Evolutionary conservation across 2,888 invertebrate species (phyloP), one percentile per base, ranked within the genome.

Genomic region (Leucophenga maculata): DNA sequence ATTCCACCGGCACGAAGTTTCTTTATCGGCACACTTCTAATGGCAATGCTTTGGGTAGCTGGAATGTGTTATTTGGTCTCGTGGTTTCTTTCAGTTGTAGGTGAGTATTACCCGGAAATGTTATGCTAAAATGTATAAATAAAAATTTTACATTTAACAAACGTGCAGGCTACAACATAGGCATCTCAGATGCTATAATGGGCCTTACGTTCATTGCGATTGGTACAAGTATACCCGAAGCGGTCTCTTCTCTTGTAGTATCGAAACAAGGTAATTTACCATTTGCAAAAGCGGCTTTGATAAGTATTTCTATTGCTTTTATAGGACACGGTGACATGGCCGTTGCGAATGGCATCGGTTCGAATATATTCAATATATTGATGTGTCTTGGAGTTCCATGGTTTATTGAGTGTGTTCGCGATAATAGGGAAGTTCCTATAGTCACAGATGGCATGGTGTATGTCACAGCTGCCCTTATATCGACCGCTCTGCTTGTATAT

Each of bases 331-430:
- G 78, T 6, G 68, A 62, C 57, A 80, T 81, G 77, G 95, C 94
- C 0, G 91, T 95, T 68, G 94, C 94, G 83, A 95, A 94, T 87
- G 92, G 94, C 0, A 93, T 95, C 59, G 94, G 94, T 20, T 94
- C 94, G 6, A 95, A 95, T 83, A 94, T 94, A 0, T 95, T 95
- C 83, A 94, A 95, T 84, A 94, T 95, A 46, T 88, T 95, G 13
- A 90, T 94, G 1, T 95, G 94, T 77, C 89, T 95, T 70, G 95
- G 94, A 0, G 85, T 94, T 31, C 95, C 95, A 0, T 95, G 95
- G 95, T 13, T 60, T 11, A 14, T 32, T 32, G 39, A n/a, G 11
- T 44, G 14, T 31, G 6, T 39, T 4, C 3, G 8, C 1, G 9
- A 3, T 6, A 16, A 9, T 6, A 8, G 3, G 0, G n/a, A 32